Conservation (phyloP, 2,888 invertebrate species). For the Caenorhabditis angaria region DNA sequence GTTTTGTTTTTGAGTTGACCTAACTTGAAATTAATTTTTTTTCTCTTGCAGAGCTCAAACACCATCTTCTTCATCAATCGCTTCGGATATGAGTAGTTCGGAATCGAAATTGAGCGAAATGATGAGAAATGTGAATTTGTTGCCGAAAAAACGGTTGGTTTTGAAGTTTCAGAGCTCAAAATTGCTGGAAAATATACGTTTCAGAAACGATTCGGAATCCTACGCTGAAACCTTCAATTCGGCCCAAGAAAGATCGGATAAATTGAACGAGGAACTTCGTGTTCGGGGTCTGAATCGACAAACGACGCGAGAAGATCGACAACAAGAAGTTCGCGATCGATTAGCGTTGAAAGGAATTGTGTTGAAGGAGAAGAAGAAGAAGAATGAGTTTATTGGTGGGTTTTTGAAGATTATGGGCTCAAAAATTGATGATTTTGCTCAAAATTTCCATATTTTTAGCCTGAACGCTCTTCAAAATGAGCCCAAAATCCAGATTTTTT, state of each 20-base stretch:
- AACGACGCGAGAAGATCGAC: conserved; percentile 9
- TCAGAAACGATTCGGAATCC: not conserved
- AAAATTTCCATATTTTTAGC: not conserved
- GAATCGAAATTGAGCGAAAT: conserved; percentile 5
- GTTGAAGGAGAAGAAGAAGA: conserved; percentile 29
- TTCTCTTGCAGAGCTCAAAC: conserved; percentile 7
- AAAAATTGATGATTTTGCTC: not conserved
- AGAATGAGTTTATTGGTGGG: conserved; percentile 15
- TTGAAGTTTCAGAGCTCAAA: conserved; percentile 9
- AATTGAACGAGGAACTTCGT: conserved; percentile 17
- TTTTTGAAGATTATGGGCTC: not conserved
- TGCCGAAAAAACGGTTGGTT: conserved; percentile 10
- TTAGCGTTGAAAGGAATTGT: conserved; percentile 31
- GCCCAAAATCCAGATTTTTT: not conserved
- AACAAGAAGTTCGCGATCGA: conserved; percentile 5
- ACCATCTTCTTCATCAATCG: conserved; percentile 13
- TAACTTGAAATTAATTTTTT: no score
- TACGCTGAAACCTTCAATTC: not conserved
- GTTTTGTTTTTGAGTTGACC: not conserved
- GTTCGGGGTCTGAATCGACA: conserved; percentile 16
- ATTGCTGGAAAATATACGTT: not conserved
- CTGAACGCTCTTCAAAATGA: not conserved
- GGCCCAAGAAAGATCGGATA: not conserved
- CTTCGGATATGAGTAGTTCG: not conserved
- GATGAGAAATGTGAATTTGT: conserved; percentile 12